These are phyloP conservation scores for Glossosoma conforme DNA, from an alignment of 1,140 invertebrate species.

Conservation along the genomic window DNA sequence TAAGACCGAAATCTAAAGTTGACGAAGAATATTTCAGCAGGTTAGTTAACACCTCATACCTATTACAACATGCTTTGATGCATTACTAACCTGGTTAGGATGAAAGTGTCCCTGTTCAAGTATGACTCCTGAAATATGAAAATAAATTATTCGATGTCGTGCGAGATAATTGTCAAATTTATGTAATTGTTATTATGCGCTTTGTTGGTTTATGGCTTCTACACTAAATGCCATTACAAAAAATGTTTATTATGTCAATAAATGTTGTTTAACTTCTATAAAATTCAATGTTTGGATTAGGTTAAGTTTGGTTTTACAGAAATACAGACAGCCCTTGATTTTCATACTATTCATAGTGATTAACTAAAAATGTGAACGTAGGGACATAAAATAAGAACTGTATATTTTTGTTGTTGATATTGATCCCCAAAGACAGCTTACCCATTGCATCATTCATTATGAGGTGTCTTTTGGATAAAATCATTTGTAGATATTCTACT, in stretches of 20 bases:
- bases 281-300: neutral
- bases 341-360: too few species aligned
- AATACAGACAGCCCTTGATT: neutral
- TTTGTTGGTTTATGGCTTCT: neutral
- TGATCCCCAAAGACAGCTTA: too few species aligned
- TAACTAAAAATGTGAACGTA: too few species aligned
- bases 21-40: constrained; percentile 87
- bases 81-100: neutral
- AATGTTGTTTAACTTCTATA: neutral
- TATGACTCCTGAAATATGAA: neutral
- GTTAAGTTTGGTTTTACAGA: neutral
- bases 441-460: too few species aligned
- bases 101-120: too few species aligned
- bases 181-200: neutral
- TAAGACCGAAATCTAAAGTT: constrained; percentile 71
- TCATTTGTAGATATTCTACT: too few species aligned
- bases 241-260: neutral
- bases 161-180: neutral
- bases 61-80: neutral
- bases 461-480: too few species aligned
- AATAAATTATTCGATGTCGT: neutral
- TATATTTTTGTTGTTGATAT: too few species aligned
- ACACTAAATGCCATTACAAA: neutral
- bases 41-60: constrained; percentile 37
- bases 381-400: too few species aligned